Evolutionary conservation across 1,140 invertebrate species (phyloP), one percentile per base, ranked within the genome.

Genomic region (Drosophila eugracilis): DNA sequence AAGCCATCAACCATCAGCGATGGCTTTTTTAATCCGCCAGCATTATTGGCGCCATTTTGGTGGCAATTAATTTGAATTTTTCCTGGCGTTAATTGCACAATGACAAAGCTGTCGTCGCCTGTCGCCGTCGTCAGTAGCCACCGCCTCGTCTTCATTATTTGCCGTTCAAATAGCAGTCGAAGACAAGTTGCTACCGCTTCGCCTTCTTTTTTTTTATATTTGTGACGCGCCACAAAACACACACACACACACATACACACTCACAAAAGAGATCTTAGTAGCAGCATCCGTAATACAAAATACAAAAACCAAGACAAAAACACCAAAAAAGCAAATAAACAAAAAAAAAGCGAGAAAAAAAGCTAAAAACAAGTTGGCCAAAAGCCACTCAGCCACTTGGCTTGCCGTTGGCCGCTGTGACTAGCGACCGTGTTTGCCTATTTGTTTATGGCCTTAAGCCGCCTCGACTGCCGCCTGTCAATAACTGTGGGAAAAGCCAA

Each of bases 401-500:
- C 69, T 77, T 70, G 45, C 24, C 24, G 34, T 66, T 67, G 60
- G 55, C 62, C 55, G 72, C 77, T 44, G 76, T 59, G 60, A 78
- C 50, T 83, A 67, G 60, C 42, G 45, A 34, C 37, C 66, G 65
- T 73, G 77, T 85, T 85, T 85, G 83, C 42, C 77, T 86, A 85
- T 85, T 85, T 85, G 80, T 85, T 85, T 85, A 85, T 81, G 80
- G 80, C 73, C 77, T 80, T 85, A 86, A 85, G 80, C 80, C 74
- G 83, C 52, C 44, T 53, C 74, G 45, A 32, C 63, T 50, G 70
- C 50, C 70, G 80, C 76, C 73, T 75, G 81, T 85, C 81, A 85
- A 86, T 85, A 85, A 59, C 73, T 85, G 81, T 85, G 81, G 83
- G 81, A 85, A 85, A 85, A 85, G 81, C 81, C 74, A 85, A 85